These are phyloP conservation scores for Drosophila anomelani DNA, from an alignment of 2,888 invertebrate species.

Conservation along the genomic window DNA sequence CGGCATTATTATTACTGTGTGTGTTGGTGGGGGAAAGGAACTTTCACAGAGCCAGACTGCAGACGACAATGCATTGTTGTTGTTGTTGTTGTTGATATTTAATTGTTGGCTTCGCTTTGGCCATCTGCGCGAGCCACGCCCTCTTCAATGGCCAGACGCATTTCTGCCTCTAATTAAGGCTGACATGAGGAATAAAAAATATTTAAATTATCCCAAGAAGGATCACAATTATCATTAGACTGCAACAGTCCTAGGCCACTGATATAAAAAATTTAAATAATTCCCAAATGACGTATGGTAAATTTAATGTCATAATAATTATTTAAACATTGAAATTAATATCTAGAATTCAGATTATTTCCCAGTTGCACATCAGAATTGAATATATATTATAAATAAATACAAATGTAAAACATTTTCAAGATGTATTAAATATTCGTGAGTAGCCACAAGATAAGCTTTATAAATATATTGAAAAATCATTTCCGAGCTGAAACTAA, in stretches of 20 bases:
- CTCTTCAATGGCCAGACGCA: slow-evolving; percentile 15
- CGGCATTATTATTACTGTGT: slow-evolving; percentile 21
- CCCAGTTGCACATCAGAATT: not conserved
- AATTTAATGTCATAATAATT: not conserved
- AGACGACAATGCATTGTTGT: slow-evolving; percentile 15
- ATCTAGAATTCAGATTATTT: not conserved
- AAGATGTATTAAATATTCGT: not conserved
- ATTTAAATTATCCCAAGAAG: not conserved
- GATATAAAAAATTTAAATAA: not conserved
- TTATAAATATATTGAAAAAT: slow-evolving; percentile 9
- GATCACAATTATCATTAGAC: not conserved
- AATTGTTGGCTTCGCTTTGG: slow-evolving; percentile 40
- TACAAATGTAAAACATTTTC: not conserved
- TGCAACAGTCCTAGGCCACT: not conserved
- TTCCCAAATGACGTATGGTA: not conserved
- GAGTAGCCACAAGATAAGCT: not conserved
- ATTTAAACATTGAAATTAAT: not conserved
- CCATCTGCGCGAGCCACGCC: slow-evolving; percentile 33
- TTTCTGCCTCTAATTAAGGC: slow-evolving; percentile 31
- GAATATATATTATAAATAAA: not conserved
- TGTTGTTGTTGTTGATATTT: slow-evolving; percentile 29
- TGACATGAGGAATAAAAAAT: slow-evolving; percentile 12
- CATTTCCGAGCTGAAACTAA: slow-evolving; percentile 28
- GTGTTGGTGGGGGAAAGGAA: slow-evolving; percentile 15
- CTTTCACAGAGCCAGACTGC: slow-evolving; percentile 18